Evolutionary conservation across 2,888 invertebrate genomes (phyloP), one percentile per base, ranked within the genome.

Genomic region (Drosophila anceps): DNA sequence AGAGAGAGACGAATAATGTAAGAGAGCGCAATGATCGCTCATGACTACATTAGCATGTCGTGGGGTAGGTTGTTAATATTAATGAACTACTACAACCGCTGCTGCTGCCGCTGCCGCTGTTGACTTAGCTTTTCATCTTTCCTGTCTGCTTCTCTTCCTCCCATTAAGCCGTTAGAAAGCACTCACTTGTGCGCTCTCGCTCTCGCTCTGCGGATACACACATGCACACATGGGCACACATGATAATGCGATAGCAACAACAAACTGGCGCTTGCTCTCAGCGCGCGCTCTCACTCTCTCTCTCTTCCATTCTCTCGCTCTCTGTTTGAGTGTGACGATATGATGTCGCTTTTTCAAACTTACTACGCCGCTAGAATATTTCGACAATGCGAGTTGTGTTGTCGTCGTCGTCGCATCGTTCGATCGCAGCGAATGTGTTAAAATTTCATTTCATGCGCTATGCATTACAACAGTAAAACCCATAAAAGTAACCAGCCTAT

Each of bases 351-450:
- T 62, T 29, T 48, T 31, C 18, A 74, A 64, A 55, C 62, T 74
- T 87, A 84, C 85, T 88, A 82, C 90, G 90, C 77, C 87, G 88
- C 90, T 89, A 89, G 82, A 88, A 87, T 87, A 66, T 80, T 89
- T 90, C 82, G 90, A 77, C 82, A 85, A 87, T 84, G 72, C 70
- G 77, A 69, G 73, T 81, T 81, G 75, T 61, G 79, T 76, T 79
- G 71, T 76, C 79, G 89, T 75, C 46, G 84, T 73, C 58, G 78
- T 72, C 81, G 86, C 73, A 55, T 75, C 74, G 71, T 55, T 54
- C 55, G 57, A 66, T 33, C 68, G 65, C 54, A 50, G 46, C 51
- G 65, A 69, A 61, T 61, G 60, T 41, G 37, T 39, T 64, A 39
- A 35, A 69, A 37, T 61, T 31, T 39, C 10, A 60, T 39, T 39